A percentile compares a stretch with the other conserved stretches of the same genome.
phyloP scores from a whole-genome alignment of 2,797 vertebrate genomes.

The Paratrypauchen microcephalus region DNA sequence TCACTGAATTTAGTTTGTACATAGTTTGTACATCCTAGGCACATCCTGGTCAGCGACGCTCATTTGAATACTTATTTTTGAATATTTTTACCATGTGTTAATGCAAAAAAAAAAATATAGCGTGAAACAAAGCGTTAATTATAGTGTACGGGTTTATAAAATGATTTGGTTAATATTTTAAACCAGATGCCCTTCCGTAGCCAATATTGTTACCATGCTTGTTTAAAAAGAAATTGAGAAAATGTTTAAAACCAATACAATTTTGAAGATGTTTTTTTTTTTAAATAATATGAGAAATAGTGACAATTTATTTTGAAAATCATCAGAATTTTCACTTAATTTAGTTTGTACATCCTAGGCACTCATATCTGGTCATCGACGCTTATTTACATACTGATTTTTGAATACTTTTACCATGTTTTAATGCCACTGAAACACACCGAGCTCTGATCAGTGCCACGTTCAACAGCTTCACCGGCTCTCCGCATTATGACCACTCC shows the following conservation, averaged over 20 bases:
- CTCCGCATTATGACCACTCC: neutral
- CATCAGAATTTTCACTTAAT: neutral
- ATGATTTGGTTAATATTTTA: too few species aligned
- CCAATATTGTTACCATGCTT: too few species aligned
- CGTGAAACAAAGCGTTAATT: too few species aligned
- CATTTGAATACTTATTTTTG: neutral
- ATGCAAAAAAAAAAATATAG: too few species aligned
- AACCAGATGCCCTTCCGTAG: too few species aligned
- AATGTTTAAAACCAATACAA: too few species aligned
- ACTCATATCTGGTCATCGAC: neutral
- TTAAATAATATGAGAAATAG: too few species aligned
- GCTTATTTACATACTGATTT: neutral
- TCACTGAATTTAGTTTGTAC: neutral
- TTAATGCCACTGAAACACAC: neutral
- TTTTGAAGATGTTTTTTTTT: too few species aligned
- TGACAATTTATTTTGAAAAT: too few species aligned
- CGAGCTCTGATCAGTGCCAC: neutral
- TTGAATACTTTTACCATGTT: neutral
- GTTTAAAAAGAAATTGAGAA: too few species aligned
- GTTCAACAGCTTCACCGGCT: neutral
- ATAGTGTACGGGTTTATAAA: neutral
- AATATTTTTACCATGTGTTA: neutral
- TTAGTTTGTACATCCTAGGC: neutral
- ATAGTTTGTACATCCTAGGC: too few species aligned
- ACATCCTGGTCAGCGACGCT: neutral